A percentile compares a stretch with the other conserved stretches of the same genome.
These are phyloP conservation scores for Phalacrocorax carbo DNA, from an alignment of 2,113 vertebrate genomes.

Conservation along the genomic window DNA sequence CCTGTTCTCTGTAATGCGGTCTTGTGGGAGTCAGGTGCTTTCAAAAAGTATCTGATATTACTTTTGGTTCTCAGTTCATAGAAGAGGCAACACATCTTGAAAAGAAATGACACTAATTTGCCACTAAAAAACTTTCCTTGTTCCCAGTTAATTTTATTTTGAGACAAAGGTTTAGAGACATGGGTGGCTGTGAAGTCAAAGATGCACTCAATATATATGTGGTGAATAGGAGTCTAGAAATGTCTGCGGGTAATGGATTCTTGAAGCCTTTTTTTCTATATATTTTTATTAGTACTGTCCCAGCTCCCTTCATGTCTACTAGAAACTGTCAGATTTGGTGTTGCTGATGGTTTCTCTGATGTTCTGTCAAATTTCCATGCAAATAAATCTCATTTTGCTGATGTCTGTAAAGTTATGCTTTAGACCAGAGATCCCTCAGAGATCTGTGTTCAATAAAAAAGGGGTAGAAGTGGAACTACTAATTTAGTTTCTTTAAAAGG, in stretches of 20 bases:
- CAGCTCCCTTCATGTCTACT: neutral
- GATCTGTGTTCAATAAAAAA: constrained; percentile 83
- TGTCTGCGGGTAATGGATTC: neutral
- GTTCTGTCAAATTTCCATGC: constrained; percentile 68
- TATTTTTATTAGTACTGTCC: neutral
- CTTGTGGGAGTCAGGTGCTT: neutral
- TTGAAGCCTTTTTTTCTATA: neutral
- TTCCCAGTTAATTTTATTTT: neutral
- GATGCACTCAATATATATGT: neutral
- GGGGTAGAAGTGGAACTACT: constrained; percentile 81
- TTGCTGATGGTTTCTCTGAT: constrained; percentile 62
- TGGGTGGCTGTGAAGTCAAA: neutral
- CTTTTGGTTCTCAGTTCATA: neutral
- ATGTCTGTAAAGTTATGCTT: constrained; percentile 77
- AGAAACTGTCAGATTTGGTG: constrained; percentile 13
- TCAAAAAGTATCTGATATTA: neutral
- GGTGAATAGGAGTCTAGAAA: neutral
- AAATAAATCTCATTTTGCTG: constrained; percentile 76
- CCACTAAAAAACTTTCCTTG: neutral
- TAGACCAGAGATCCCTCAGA: constrained; percentile 65
- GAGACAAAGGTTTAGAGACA: neutral
- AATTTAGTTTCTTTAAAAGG: constrained; percentile 85
- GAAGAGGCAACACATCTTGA: neutral
- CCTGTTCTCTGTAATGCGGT: neutral
- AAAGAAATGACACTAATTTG: neutral